Conservation (phyloP, 2,113 vertebrate species). For the Hemibagrus wyckioides region DNA sequence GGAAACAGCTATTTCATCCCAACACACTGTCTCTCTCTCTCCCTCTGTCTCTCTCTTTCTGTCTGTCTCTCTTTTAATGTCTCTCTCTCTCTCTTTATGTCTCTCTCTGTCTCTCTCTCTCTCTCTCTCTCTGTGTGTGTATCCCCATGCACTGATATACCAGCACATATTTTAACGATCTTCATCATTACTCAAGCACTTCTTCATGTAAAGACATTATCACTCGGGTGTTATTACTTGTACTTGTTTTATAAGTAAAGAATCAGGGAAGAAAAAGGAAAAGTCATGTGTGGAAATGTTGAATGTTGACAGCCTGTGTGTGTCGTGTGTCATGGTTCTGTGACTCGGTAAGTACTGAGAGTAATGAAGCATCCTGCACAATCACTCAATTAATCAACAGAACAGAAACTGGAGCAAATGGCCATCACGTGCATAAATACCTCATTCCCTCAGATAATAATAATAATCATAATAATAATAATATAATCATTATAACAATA, state of each 20-base stretch:
- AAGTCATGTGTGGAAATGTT: accelerated
- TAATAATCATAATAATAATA: background rate
- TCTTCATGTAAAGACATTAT: background rate
- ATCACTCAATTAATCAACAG: background rate
- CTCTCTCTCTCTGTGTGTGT: background rate
- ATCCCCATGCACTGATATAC: background rate
- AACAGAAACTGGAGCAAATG: background rate
- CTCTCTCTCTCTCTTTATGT: background rate
- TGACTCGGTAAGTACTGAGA: background rate
- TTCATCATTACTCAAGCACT: background rate
- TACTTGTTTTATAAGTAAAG: background rate
- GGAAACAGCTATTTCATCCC: conserved; percentile 9
- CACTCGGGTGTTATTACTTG: background rate
- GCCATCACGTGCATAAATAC: too few species aligned
- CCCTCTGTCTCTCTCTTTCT: background rate
- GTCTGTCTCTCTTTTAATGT: too few species aligned
- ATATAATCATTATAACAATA: too few species aligned
- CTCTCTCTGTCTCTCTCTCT: too few species aligned
- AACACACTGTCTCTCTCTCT: background rate
- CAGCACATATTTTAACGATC: background rate
- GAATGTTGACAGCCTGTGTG: background rate
- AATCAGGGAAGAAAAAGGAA: background rate
- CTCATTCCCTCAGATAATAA: background rate
- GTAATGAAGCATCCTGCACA: background rate
- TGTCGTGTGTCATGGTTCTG: background rate